Conservation (phyloP, 1,140 invertebrate genomes). For the Dufourea novaeangliae region DNA sequence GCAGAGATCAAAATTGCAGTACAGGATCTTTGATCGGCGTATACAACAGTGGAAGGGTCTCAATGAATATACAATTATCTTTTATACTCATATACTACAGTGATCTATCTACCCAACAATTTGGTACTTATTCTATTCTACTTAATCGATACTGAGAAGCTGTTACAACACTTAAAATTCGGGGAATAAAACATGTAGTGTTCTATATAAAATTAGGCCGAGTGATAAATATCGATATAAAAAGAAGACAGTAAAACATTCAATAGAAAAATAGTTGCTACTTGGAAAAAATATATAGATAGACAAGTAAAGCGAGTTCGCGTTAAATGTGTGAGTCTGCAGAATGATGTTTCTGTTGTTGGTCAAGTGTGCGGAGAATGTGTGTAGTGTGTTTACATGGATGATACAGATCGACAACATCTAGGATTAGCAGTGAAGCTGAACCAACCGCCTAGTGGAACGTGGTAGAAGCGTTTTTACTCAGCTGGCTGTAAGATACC, state of each 20-base stretch:
- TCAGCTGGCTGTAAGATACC: conserved; percentile 51
- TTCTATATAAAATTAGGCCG: background rate
- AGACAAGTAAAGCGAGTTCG: conserved; percentile 16
- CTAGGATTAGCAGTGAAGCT: conserved; percentile 54
- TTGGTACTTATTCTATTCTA: background rate
- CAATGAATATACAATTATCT: background rate
- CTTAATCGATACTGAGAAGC: background rate
- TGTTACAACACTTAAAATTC: background rate
- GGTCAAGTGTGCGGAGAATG: background rate
- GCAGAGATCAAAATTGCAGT: conserved; percentile 14
- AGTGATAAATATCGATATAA: background rate
- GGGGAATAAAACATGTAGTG: background rate
- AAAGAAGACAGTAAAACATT: conserved; percentile 12
- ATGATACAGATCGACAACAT: conserved; percentile 35
- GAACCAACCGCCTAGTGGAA: conserved; percentile 45
- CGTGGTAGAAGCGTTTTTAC: conserved; percentile 68
- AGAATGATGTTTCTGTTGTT: background rate
- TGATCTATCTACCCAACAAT: background rate
- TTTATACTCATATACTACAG: background rate
- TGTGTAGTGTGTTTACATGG: conserved; percentile 20
- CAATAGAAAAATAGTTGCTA: conserved; percentile 13
- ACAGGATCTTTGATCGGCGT: background rate
- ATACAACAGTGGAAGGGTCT: background rate
- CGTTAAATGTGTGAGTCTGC: conserved; percentile 23
- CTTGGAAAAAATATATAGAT: conserved; percentile 22